Evolutionary conservation across 2,113 vertebrate species (phyloP), one percentile per base, ranked within the genome.

Genomic region (Cheilinus undulatus): DNA sequence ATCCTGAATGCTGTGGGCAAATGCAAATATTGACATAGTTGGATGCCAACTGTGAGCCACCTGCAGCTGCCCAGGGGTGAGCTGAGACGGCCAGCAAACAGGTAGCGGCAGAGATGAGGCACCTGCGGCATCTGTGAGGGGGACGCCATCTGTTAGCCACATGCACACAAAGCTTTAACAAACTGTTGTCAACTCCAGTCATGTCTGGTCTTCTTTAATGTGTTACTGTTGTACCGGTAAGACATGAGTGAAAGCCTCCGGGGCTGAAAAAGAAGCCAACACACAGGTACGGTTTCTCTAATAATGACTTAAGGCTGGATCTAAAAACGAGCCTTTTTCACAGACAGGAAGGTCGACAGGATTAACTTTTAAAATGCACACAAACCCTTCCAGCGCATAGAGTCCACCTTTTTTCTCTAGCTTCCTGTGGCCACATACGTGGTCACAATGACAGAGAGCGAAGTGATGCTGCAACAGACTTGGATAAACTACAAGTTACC

Each of bases 51-150:
- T 14, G n/a, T 48, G 38, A 82, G 45, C 45, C 61, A 86, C 77
- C 84, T 88, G 81, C 50, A 84, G 20, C 51, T 61, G 56, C 85
- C 72, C 60, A 58, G 62, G 79, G 84, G 62, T 72, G 63, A 71
- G 45, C 27, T 5, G 48, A 73, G 51, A 74, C 45, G 58, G 54
- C 57, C 32, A 20, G n/a, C 34, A 56, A 83, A 67, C 70, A 62
- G 43, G 43, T 60, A 56, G 26, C 61, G 61, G 46, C 63, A 70
- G 32, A 71, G 75, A 71, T 45, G 54, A 64, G 27, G 34, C 64
- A 76, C 56, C 69, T 73, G 78, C 56, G 54, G 46, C 49, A 69
- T 54, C 58, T 59, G 30, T 51, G 60, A 13, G 57, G 36, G n/a
- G 36, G 62, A 43, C n/a, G 4, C 69, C 69, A 84, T 86, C 78